These are phyloP conservation scores for Intellagama lesueurii DNA, from an alignment of 2,797 vertebrate genomes.

Conservation along the genomic window DNA sequence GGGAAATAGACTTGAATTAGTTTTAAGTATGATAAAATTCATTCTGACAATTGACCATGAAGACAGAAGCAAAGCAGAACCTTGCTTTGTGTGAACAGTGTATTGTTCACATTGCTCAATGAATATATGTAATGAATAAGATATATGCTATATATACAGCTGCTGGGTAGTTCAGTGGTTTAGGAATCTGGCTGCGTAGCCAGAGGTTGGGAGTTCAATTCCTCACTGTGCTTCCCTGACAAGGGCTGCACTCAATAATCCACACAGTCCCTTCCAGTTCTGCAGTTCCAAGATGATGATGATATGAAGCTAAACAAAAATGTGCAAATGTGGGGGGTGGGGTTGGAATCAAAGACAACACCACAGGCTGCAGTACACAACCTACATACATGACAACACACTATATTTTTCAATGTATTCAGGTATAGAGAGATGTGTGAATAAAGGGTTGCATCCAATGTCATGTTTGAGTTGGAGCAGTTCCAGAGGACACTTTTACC, in stretches of 20 bases:
- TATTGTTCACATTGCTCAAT: conserved; percentile 54
- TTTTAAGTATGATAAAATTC: conserved; percentile 75
- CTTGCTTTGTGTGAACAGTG: conserved; percentile 63
- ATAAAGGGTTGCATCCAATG: not conserved
- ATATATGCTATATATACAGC: not conserved
- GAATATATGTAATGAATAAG: conserved; percentile 64
- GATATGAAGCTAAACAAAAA: not conserved
- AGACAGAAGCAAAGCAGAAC: conserved; percentile 56
- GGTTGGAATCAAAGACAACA: not conserved
- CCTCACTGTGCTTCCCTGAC: too few species aligned
- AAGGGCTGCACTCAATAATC: too few species aligned
- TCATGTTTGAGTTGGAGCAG: not conserved
- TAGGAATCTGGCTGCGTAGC: too few species aligned
- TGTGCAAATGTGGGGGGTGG: not conserved
- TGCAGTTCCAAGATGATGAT: too few species aligned
- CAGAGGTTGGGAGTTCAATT: too few species aligned
- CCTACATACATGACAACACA: not conserved
- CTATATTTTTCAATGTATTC: not conserved
- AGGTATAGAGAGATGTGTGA: not conserved
- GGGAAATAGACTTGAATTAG: conserved; percentile 71
- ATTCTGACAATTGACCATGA: conserved; percentile 68
- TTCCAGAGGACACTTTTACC: not conserved
- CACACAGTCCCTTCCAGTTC: too few species aligned
- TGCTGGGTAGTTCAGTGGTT: too few species aligned
- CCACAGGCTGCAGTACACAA: not conserved